These are phyloP conservation scores for Crotalus tigris DNA, from an alignment of 2,113 vertebrate genomes.

Conservation along the genomic window DNA sequence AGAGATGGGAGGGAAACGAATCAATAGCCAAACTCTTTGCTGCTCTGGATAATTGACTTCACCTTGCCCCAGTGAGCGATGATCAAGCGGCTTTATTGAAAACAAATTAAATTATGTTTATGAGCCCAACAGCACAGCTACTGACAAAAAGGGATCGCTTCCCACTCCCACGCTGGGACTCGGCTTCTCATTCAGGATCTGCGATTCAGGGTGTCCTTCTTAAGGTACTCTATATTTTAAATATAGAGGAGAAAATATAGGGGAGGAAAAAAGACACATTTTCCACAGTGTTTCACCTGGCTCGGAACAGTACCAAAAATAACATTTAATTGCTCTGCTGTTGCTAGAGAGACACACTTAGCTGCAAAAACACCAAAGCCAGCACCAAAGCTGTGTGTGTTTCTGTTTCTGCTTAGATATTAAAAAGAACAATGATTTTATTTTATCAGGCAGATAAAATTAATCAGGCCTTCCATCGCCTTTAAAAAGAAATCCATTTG, in stretches of 20 bases:
- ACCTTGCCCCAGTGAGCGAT: not conserved
- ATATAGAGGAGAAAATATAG: too few relatives aligned
- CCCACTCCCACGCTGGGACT: not conserved
- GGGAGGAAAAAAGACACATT: not conserved
- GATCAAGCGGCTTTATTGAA: not conserved
- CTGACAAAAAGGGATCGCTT: not conserved
- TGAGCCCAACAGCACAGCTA: not conserved
- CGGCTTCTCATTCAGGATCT: not conserved
- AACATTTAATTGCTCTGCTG: not conserved
- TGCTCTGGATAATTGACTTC: not conserved
- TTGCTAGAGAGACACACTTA: not conserved
- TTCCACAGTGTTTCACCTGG: not conserved
- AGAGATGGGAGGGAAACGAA: not conserved
- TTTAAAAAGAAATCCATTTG: not conserved
- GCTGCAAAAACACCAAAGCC: not conserved
- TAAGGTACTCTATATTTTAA: not conserved
- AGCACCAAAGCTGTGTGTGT: not conserved
- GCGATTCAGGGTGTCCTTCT: not conserved
- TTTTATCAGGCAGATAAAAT: not conserved
- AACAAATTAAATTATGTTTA: slow-evolving; percentile 13
- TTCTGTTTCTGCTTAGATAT: not conserved
- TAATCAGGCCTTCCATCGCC: not conserved
- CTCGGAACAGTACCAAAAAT: slow-evolving; percentile 4
- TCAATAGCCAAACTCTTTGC: not conserved
- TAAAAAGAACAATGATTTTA: not conserved